Evolutionary conservation across 1,140 invertebrate species (phyloP).

Genomic region (Brachionus angularis): DNA sequence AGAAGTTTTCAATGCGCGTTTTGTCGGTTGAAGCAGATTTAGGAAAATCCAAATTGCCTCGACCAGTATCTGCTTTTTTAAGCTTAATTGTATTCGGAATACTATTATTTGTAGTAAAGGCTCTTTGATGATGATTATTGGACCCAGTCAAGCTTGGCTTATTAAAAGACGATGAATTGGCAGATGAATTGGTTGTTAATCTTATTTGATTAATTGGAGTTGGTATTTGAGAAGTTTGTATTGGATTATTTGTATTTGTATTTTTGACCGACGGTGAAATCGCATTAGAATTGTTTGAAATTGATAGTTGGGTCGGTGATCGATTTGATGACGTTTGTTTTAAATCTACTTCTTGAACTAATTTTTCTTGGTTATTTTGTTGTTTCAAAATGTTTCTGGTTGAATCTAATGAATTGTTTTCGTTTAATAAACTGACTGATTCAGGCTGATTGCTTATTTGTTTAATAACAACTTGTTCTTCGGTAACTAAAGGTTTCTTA

Average conservation of each 20-base stretch:
- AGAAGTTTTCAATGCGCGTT: neutral
- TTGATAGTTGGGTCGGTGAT: too few species aligned
- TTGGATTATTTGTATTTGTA: neutral
- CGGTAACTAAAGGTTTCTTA: too few species aligned
- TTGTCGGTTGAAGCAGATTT: conserved; percentile 8
- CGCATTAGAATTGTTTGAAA: too few species aligned
- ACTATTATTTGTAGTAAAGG: neutral
- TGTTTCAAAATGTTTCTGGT: too few species aligned
- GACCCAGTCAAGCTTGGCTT: neutral
- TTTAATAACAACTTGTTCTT: too few species aligned
- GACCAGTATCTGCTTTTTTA: conserved; percentile 30
- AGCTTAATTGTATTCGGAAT: neutral
- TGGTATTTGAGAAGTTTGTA: neutral
- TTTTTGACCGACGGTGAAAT: too few species aligned
- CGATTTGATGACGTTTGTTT: too few species aligned
- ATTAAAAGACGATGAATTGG: neutral
- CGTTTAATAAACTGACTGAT: too few species aligned
- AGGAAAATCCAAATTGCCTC: conserved; percentile 19
- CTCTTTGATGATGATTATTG: neutral
- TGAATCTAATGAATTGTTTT: too few species aligned
- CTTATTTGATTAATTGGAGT: neutral
- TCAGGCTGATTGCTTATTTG: too few species aligned
- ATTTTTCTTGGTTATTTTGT: too few species aligned
- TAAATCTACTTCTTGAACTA: too few species aligned
- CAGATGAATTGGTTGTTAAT: neutral